phyloP scores from a whole-genome alignment of 2,797 vertebrate species.

The Poeciliopsis paucimaculata region DNA sequence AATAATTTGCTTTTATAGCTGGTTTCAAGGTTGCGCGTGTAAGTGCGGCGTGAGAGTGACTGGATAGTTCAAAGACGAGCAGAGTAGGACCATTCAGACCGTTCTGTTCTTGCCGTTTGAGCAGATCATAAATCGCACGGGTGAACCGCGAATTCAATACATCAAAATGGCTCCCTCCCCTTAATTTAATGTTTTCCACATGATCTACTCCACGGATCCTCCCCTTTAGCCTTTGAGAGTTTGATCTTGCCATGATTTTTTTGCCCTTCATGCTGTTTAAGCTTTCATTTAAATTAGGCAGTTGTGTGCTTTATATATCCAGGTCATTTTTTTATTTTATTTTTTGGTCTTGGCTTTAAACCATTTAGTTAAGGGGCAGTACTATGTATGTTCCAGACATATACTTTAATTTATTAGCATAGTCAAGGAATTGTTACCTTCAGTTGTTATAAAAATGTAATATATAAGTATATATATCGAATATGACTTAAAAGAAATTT shows the following conservation, averaged over 20 bases:
- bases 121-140: slow-evolving; percentile 23
- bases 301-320: slow-evolving; percentile 9
- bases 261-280: slow-evolving; percentile 26
- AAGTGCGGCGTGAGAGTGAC: slow-evolving; percentile 1
- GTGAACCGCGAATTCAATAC: neutral
- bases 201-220: neutral
- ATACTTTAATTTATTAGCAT: too few relatives aligned
- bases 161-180: neutral
- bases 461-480: too few relatives aligned
- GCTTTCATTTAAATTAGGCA: slow-evolving; percentile 6
- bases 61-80: slow-evolving; percentile 9
- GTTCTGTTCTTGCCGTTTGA: slow-evolving; percentile 2
- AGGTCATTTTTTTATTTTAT: neutral
- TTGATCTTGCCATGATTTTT: slow-evolving; percentile 33
- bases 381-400: too few relatives aligned
- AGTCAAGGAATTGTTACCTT: too few relatives aligned
- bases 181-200: slow-evolving; percentile 1
- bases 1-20: neutral
- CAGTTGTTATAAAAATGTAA: too few relatives aligned
- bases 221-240: neutral
- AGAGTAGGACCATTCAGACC: neutral
- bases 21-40: slow-evolving; percentile 8
- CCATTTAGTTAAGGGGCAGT: neutral
- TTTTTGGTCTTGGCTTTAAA: neutral
- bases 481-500: too few relatives aligned